Evolutionary conservation across 1,140 invertebrate species (phyloP), one percentile per base, ranked within the genome.

Genomic region (Drosophila azteca): DNA sequence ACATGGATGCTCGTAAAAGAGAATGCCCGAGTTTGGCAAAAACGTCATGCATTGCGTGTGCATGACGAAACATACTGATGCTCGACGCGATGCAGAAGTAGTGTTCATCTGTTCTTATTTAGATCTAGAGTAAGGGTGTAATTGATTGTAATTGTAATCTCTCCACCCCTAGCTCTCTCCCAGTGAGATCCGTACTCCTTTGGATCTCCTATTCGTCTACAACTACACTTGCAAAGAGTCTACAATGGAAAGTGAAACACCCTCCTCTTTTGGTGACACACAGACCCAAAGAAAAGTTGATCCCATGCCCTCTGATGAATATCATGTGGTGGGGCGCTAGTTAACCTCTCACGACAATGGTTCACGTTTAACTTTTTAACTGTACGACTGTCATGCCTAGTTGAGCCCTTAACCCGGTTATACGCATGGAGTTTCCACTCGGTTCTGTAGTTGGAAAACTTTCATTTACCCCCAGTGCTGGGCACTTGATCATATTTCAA

Each of bases 341-440:
- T 70, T 58, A 70, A 69, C 17, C 64, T 52, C 17, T 15, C 61
- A 52, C 51, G 61, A 69, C 52, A 57, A 50, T 69, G 51, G 64
- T 45, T 67, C 35, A 39, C 51, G 54, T 68, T 69, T 68, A 69
- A 69, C 51, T 69, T 51, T 35, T 39, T 13, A 39, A 39, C 35
- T 3, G 35, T 39, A 39, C 35, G 9, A 39, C 44, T 69, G 67
- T 69, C 67, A 70, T 69, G 67, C 51, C 67, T 70, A 58, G 67
- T 69, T 70, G 67, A 39, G 45, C 67, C 65, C 65, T 26, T 69
- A 70, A 69, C 67, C 67, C 35, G 67, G 65, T 70, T 58, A 55
- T n/a, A 1, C 39, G 41, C 5, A 6, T 57, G 24, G 44, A 9
- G 22, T 57, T 44, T 44, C n/a, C 35, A 39, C 35, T 39, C 35